phyloP scores from a whole-genome alignment of 2,888 invertebrate species.

The Bibio marci region DNA sequence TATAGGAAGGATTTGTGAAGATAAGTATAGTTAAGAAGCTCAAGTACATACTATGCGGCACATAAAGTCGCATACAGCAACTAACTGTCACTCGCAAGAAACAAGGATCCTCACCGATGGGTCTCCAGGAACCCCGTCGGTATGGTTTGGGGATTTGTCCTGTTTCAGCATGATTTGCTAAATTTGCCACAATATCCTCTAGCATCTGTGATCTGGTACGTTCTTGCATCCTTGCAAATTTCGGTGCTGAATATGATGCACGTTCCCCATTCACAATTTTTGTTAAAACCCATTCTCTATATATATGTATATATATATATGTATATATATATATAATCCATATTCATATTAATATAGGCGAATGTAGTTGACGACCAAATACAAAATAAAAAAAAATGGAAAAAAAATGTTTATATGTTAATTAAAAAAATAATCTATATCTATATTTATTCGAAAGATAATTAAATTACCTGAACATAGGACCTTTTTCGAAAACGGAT shows the following conservation, averaged over 20 bases:
- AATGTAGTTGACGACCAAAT: no score
- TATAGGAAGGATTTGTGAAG: no score
- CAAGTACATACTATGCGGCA: conserved; percentile 28
- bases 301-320: no score
- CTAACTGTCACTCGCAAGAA: conserved; percentile 17
- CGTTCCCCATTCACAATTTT: conserved; percentile 89
- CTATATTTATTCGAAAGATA: not conserved
- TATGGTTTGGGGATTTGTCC: conserved; percentile 93
- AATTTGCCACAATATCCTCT: conserved; percentile 83
- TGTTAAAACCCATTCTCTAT: conserved; percentile 74
- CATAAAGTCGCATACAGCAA: conserved; percentile 29
- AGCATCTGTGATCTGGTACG: conserved; percentile 85
- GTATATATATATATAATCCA: no score
- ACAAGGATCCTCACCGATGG: conserved; percentile 44
- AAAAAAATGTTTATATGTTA: not conserved
- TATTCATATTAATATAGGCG: no score
- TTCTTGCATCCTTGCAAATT: conserved; percentile 90
- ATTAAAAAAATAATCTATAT: not conserved
- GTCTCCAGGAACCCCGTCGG: conserved; percentile 82
- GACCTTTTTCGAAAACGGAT: conserved; percentile 83
- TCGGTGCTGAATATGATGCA: conserved; percentile 86
- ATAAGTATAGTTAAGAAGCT: not conserved
- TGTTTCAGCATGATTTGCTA: conserved; percentile 87
- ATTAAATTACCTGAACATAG: conserved; percentile 61
- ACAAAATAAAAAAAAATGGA: not conserved